Evolutionary conservation across 1,140 invertebrate species (phyloP), one percentile per base, ranked within the genome.

Genomic region (Penaeus japonicus): DNA sequence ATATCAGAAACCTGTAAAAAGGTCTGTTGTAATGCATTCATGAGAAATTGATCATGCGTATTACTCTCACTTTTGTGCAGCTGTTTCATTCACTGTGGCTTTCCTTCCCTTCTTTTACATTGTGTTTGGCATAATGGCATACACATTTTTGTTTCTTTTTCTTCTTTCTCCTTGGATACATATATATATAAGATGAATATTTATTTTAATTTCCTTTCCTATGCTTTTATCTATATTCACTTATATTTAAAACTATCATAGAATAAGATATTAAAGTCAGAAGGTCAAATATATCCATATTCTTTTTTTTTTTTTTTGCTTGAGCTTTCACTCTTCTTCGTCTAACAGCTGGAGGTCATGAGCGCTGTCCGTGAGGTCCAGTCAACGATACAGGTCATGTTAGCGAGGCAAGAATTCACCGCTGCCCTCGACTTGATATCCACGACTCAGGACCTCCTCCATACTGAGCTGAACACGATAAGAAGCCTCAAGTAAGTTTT

Each of bases 321-420:
- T 15, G n/a, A 35, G 73, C 32, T n/a, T 73, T n/a, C n/a, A 35
- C 32, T 47, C 7, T 24, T n/a, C 55, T 4, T 89, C 65, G 78
- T 85, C 89, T 32, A 39, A 39, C 92, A 98, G 94, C 93, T 99
- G 30, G 97, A 97, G 92, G 93, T 99, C 79, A 99, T 99, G 96
- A 95, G 96, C 39, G 98, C 97, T 1, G 97, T 99, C 10, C 96
- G 99, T 92, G 98, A 99, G 94, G 99, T 98, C 75, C 99, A 99
- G 93, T 97, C 97, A 4, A 99, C 97, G 92, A 97, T 99, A 91
- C 98, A 99, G 92, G 94, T 98, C 65, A 93, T 99, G 18, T 93
- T 99, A 24, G 98, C 98, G 83, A 98, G 97, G 12, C 97, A 97
- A 89, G 98, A 99, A 93, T 99, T 98, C 94, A 98, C 99, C 54